Percentiles rank a stretch among this genome's conserved stretches.
These are phyloP conservation scores for Bombus cullumanus DNA, from an alignment of 1,140 invertebrate species.

Conservation along the genomic window DNA sequence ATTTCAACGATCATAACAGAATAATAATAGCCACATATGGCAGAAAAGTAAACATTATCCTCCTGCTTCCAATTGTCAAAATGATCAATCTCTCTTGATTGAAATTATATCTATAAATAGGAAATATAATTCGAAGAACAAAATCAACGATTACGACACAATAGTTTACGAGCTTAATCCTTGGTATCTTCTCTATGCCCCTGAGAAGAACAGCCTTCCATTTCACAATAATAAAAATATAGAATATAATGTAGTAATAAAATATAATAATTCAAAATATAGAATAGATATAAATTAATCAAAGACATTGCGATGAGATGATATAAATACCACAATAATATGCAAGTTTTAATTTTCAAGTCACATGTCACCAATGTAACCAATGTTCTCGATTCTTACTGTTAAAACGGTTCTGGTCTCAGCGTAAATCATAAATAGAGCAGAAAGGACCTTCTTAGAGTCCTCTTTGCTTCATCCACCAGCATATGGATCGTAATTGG, in stretches of 20 bases:
- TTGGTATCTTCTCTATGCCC: background rate
- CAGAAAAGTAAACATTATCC: background rate
- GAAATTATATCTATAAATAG: background rate
- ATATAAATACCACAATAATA: background rate
- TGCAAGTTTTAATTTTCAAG: background rate
- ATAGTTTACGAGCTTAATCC: background rate
- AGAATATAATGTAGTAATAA: too few relatives aligned
- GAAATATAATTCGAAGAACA: background rate
- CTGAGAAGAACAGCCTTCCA: background rate
- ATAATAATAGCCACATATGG: background rate
- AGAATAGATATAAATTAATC: too few relatives aligned
- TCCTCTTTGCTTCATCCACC: conserved; percentile 24
- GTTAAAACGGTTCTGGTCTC: background rate
- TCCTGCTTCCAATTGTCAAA: background rate
- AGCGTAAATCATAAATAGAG: conserved; percentile 66
- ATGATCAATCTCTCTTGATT: background rate
- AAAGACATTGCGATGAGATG: background rate
- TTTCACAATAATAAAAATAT: too few relatives aligned
- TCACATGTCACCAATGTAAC: background rate
- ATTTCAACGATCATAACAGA: background rate
- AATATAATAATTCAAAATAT: too few relatives aligned
- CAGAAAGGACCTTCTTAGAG: conserved; percentile 59
- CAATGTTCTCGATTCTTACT: background rate
- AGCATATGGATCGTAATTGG: conserved; percentile 67
- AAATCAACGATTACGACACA: background rate